Evolutionary conservation across 2,888 invertebrate genomes (phyloP), one percentile per base, ranked within the genome.

Genomic region (Sipha maydis): DNA sequence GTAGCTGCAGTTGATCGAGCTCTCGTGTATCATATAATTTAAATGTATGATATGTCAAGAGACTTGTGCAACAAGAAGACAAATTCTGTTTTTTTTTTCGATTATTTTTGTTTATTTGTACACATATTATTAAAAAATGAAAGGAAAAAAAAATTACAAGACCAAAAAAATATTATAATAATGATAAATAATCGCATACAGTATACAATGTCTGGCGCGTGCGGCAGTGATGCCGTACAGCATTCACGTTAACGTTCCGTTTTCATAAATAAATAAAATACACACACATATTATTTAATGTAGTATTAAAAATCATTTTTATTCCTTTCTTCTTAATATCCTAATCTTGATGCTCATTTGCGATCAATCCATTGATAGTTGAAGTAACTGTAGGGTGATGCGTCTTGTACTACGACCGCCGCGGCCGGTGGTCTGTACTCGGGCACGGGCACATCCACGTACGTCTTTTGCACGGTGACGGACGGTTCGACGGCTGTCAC

Each of bases 341-440:
- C 3, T 25, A 5, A 2, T 11, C 28, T 38, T 17, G 7, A 21
- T 9, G 14, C 1, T 28, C 19, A 85, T 67, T 85, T 85, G 0
- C 82, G 75, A n/a, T 88, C 88, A 28, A 78, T 34, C 48, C 78
- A 31, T 14, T 75, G 82, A 76, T 80, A 61, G 61, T 88, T 61
- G 61, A 76, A 67, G 61, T 76, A 76, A 41, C 73, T 61, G 8
- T 75, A 61, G 28, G 48, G 14, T 1, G 80, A 28, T n/a, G 61
- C 38, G 73, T 80, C 88, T 14, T 75, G 73, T 21, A 41, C 56
- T 89, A 90, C 83, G 90, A 91, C 89, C 90, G 19, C 8, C 90
- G 91, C 88, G 90, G 21, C 77, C 69, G 71, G 7, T 14, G 86
- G 31, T 19, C 85, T 28, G 67, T 84, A 84, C 38, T 84, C 80